Evolutionary conservation across 64 coral and sea anemone genomes (phyloP).

Genomic region (Pocillopora verrucosa): DNA sequence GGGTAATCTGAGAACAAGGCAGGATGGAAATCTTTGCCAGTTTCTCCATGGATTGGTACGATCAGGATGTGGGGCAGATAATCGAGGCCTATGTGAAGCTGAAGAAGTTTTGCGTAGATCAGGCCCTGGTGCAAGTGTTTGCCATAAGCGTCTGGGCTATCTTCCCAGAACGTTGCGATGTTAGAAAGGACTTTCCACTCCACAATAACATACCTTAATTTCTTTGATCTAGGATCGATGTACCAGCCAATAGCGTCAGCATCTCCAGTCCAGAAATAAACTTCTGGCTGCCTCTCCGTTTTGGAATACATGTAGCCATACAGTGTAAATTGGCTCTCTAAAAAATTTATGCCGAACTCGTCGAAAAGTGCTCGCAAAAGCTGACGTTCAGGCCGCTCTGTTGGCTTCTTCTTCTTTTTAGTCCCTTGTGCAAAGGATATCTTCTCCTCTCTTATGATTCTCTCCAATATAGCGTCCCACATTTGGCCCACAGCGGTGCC

Average conservation of each 20-base stretch:
- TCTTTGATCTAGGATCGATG: background rate
- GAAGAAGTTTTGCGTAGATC: constrained; percentile 52
- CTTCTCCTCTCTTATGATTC: too few species aligned
- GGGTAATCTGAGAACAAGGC: constrained; percentile 44
- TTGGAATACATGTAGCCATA: constrained; percentile 48
- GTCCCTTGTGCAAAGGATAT: too few species aligned
- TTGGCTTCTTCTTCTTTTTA: too few species aligned
- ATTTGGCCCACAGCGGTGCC: too few species aligned
- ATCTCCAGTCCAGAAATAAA: constrained; percentile 56
- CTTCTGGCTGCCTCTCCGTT: background rate
- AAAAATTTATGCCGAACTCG: background rate
- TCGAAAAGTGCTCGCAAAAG: too few species aligned
- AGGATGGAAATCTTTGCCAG: constrained; percentile 41
- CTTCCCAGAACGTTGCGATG: constrained; percentile 45
- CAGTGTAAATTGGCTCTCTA: constrained; percentile 8
- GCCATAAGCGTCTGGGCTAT: constrained; percentile 10
- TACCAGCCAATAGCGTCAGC: constrained; percentile 40
- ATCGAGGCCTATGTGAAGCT: constrained; percentile 35
- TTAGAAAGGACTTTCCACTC: constrained; percentile 60
- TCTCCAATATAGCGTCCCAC: too few species aligned
- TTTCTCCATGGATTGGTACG: constrained; percentile 38
- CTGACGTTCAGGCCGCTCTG: too few species aligned
- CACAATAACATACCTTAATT: constrained; percentile 46
- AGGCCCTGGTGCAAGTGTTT: constrained; percentile 60
- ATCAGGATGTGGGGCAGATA: constrained; percentile 59